These are phyloP conservation scores for Lutraria lutraria DNA, from an alignment of 2,888 invertebrate genomes.

Conservation along the genomic window DNA sequence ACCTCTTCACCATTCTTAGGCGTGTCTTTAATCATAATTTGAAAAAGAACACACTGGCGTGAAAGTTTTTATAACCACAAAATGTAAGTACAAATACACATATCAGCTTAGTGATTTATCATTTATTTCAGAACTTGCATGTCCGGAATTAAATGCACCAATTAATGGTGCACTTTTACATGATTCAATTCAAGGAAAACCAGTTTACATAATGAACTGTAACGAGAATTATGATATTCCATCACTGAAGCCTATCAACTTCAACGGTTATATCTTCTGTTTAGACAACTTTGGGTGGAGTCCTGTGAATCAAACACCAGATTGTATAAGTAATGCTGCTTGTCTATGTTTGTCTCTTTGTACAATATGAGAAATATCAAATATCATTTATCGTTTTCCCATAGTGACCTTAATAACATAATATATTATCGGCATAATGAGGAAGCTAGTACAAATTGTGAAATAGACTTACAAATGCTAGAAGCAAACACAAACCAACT, in stretches of 20 bases:
- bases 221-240: conserved; percentile 37
- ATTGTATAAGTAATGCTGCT: conserved; percentile 32
- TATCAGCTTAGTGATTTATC: not conserved
- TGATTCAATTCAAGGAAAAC: not conserved
- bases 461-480: no score
- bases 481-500: no score
- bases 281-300: not conserved
- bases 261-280: conserved; percentile 45
- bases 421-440: not conserved
- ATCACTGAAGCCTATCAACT: not conserved
- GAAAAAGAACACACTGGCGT: no score
- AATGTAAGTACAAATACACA: not conserved
- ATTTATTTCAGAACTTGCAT: conserved; percentile 42
- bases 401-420: not conserved
- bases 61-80: no score
- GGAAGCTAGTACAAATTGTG: no score
- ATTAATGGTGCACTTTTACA: conserved; percentile 42
- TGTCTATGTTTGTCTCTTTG: no score
- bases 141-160: conserved; percentile 43
- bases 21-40: no score
- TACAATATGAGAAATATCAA: not conserved
- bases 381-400: not conserved
- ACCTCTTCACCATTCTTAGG: no score
- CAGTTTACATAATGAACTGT: conserved; percentile 32
- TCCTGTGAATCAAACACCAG: conserved; percentile 37